Base-by-base conservation (phyloP, 2,797 vertebrate genomes). In the Sorex maritimensis region DNA sequence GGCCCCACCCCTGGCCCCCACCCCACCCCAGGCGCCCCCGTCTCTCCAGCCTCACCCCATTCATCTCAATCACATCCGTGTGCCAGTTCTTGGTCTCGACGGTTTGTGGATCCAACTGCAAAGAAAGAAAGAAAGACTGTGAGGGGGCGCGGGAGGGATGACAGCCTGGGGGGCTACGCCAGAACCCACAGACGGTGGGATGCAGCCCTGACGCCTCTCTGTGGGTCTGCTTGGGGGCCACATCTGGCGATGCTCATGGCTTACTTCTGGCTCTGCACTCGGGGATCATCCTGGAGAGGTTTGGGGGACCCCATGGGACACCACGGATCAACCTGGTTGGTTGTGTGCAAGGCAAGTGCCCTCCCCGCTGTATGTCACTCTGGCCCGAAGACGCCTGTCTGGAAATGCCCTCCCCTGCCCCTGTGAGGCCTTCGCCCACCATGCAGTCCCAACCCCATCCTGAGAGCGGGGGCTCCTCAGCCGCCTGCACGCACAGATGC, bases 71-170 rank as follows among this genome's bases (percentile, higher is more conserved):
- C 98, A 99, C 99, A 0, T 99, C 99, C 96, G 99, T 98, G 96
- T 99, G 99, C 99, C 99, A 99, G 98, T 99, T 99, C 98, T 99
- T 99, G 21, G 99, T 99, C 98, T 99, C 99, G 65, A 99, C 99
- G 0, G 99, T 98, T 98, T 99, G 99, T 3, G 99, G 99, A 96
- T 99, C 99, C 98, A 99, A 97, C 99, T 99, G 98, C 26, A 10
- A 82, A 92, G 98, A 98, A 79, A 98, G 34, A 95, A 23, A 24
- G 52, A 24, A 19, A 2, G 0, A 95, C 65, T 7, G 26, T 26
- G 28, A 23, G 78, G 90, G 77, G 0, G 0, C 55, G 67, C 61
- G 41, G 24, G 23, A 68, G 55, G 55, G 14, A 77, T 7, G 55
- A 12, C 46, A 28, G 65, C 65, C 38, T 10, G 19, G 81, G 68